Evolutionary conservation across 2,797 vertebrate genomes (phyloP), one percentile per base, ranked within the genome.

Genomic region (Pangasius mekongensis): DNA sequence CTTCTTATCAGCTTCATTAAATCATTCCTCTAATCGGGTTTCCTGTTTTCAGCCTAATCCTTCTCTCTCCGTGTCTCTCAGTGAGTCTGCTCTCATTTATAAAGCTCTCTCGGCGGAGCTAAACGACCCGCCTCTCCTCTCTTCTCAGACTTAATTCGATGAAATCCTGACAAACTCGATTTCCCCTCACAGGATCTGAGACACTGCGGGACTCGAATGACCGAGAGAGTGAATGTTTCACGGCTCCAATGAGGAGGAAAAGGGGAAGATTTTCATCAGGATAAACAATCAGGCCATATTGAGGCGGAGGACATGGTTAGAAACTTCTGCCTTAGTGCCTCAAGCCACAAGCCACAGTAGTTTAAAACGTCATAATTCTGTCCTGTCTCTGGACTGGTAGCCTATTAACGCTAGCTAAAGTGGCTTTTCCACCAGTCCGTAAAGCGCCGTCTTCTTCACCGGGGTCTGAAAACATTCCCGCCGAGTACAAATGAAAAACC

Each of bases 111-210:
- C 74, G 78, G 16, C 84, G 82, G 77, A 89, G 64, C 86, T 89
- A 89, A 91, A 86, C 85, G 87, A 89, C 89, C 91, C 84, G 87
- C 82, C 91, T 89, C 69, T 89, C 85, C 91, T 84, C 69, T 88
- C 47, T 60, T 89, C 86, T 91, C 88, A 24, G 49, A 60, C 77
- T 69, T 91, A 92, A 93, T 93, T 87, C 47, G 91, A 93, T 94
- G 90, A 93, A 78, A 85, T 86, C 89, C 52, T 74, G 4, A 30
- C 88, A 92, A 94, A 93, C 88, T 92, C 62, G 89, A 90, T 92
- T 93, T 91, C 71, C 74, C 76, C 56, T 71, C 58, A 84, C 56
- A 91, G 85, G 87, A 90, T 85, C 89, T n/a, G 60, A 87, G 86
- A 80, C 69, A 69, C 14, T 13, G 76, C 52, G 81, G 69, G 85